Evolutionary conservation across 1,140 invertebrate species (phyloP), one percentile per base, ranked within the genome.

Genomic region (Pseudomyrmex cubaensis): DNA sequence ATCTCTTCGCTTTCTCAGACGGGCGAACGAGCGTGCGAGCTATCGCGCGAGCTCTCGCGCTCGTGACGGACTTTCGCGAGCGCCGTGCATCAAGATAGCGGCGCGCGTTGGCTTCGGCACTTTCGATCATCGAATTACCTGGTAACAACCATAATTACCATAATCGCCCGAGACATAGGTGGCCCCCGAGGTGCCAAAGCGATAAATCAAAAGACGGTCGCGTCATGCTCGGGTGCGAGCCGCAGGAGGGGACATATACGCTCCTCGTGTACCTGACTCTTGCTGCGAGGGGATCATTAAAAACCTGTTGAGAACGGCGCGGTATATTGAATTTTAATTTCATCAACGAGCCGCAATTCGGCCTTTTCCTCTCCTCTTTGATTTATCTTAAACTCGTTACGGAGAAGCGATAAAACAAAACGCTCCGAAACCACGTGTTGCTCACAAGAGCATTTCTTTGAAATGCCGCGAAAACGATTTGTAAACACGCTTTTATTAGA

Each of bases 91-190:
- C 80, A 83, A 80, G 57, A 75, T 80, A 72, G 66, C 76, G 22
- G 70, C 56, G 59, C 46, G 63, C 69, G 35, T 84, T 20, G 77
- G 61, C 76, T 63, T 15, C 62, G 56, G 54, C 64, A 80, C 83
- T 63, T 64, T 52, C 63, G 80, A 85, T 85, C 72, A 73, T 85
- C 84, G 84, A 85, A 83, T 85, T 85, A 84, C 35, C 78, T 52
- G 62, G 70, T 85, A 85, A 85, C 56, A 74, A 85, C 63, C 72
- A 63, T 85, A 83, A 85, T 85, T 85, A 85, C 64, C 84, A 84
- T 84, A 76, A 84, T 84, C 56, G 66, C 8, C n/a, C 25, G 64
- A 69, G 64, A 66, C 70, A 57, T 62, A 54, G 50, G 5, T 63
- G 72, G 35, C 7, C 35, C 56, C 70, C 20, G 52, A 83, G 72